Conservation (phyloP, 2,797 vertebrate species). For the Gallirallus australis region DNA sequence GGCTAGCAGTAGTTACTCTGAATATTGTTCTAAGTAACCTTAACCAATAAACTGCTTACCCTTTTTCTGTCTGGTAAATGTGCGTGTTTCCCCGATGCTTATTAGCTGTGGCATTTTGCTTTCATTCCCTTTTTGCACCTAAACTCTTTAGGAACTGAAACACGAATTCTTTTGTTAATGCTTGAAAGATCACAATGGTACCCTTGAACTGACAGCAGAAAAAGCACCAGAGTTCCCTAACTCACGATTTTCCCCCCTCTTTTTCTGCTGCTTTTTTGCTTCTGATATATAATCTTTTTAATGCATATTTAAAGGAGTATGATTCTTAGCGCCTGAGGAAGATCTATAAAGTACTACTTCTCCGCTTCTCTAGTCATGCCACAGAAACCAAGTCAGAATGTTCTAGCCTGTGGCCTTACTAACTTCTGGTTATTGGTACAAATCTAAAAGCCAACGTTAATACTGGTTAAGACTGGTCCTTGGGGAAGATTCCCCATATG, state of each 20-base stretch:
- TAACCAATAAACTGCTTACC: neutral
- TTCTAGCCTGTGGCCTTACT: neutral
- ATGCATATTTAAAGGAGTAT: neutral
- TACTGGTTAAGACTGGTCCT: neutral
- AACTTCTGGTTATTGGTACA: neutral
- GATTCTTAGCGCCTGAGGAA: neutral
- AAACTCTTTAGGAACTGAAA: neutral
- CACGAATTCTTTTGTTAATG: neutral
- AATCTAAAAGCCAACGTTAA: neutral
- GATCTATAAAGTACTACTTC: neutral
- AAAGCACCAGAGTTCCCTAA: neutral
- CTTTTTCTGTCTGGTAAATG: neutral
- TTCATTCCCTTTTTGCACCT: neutral
- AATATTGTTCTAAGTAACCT: neutral
- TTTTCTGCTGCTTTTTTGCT: neutral
- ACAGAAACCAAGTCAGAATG: neutral
- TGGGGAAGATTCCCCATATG: neutral
- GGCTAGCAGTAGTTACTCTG: neutral
- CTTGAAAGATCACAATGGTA: neutral
- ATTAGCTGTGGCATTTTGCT: neutral
- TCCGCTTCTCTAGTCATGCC: neutral
- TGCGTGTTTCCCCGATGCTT: fast-evolving
- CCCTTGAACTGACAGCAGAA: neutral
- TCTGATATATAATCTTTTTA: neutral
- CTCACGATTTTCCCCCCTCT: neutral